phyloP scores from a whole-genome alignment of 2,888 invertebrate genomes.

The Thymelicus sylvestris region DNA sequence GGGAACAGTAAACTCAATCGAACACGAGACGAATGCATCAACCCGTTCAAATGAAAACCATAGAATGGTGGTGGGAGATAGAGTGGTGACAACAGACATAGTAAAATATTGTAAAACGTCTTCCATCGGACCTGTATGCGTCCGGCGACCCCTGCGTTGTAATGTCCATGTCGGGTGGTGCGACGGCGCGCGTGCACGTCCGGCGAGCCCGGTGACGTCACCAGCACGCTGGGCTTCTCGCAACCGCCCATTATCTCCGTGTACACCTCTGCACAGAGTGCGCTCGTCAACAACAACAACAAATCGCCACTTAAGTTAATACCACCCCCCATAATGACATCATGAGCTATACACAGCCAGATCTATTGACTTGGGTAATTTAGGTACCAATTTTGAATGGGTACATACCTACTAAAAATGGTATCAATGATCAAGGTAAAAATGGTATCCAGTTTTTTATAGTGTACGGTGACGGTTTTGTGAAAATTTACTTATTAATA shows the following conservation, averaged over 20 bases:
- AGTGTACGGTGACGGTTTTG: too few relatives aligned
- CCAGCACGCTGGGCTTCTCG: slow-evolving; percentile 96
- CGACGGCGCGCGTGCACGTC: slow-evolving; percentile 88
- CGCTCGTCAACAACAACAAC: slow-evolving; percentile 26
- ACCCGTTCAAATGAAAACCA: not conserved
- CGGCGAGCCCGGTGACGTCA: slow-evolving; percentile 97
- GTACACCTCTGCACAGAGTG: slow-evolving; percentile 85
- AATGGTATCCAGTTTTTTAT: too few relatives aligned
- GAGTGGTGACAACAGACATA: slow-evolving; percentile 11
- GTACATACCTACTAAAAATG: too few relatives aligned
- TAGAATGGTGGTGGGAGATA: not conserved
- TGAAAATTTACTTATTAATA: too few relatives aligned
- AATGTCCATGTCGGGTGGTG: slow-evolving; percentile 76
- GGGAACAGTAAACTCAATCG: not conserved
- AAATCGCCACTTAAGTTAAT: slow-evolving; percentile 6
- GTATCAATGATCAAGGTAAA: too few relatives aligned
- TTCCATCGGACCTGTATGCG: slow-evolving; percentile 87
- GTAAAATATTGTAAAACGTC: slow-evolving; percentile 12
- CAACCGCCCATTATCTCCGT: slow-evolving; percentile 85
- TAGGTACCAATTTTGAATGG: too few relatives aligned
- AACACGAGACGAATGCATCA: not conserved
- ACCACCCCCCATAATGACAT: not conserved
- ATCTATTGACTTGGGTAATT: not conserved
- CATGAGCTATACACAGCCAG: not conserved
- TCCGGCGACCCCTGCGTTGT: slow-evolving; percentile 90